Conservation (phyloP, 1,140 invertebrate species). For the Nephila pilipes region DNA sequence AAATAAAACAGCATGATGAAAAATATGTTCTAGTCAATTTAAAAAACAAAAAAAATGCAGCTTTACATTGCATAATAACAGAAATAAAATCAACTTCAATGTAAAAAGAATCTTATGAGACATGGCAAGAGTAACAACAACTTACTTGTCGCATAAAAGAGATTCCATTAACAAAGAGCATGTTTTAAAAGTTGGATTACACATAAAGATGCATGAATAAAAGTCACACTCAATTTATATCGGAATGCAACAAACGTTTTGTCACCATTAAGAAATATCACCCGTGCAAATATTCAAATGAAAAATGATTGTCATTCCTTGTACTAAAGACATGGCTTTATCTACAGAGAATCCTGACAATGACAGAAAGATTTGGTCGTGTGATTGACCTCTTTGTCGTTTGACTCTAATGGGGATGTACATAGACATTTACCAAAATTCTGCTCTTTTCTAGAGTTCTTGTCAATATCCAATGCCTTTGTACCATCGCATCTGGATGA, state of each 20-base stretch:
- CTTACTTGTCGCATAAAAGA: not conserved
- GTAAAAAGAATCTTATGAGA: not conserved
- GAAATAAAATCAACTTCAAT: not conserved
- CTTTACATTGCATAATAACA: not conserved
- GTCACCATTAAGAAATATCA: conserved; percentile 65
- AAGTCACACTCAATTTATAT: not conserved
- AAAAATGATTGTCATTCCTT: conserved; percentile 69
- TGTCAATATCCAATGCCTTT: not conserved
- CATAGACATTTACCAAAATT: not conserved
- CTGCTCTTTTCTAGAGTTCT: not conserved
- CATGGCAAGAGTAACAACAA: not conserved
- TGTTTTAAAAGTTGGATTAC: not conserved
- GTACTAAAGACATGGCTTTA: not conserved
- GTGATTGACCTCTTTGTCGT: not conserved
- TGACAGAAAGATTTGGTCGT: conserved; percentile 3
- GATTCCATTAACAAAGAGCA: not conserved
- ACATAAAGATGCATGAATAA: conserved; percentile 4
- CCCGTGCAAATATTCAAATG: conserved; percentile 64
- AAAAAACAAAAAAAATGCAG: not conserved
- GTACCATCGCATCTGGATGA: no score
- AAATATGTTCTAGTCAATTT: not conserved
- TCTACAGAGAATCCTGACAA: conserved; percentile 8
- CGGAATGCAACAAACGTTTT: conserved; percentile 30
- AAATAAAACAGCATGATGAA: not conserved
- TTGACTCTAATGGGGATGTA: conserved; percentile 23